Evolutionary conservation across 2,797 vertebrate genomes (phyloP), one percentile per base, ranked within the genome.

Genomic region (Bucorvus abyssinicus): DNA sequence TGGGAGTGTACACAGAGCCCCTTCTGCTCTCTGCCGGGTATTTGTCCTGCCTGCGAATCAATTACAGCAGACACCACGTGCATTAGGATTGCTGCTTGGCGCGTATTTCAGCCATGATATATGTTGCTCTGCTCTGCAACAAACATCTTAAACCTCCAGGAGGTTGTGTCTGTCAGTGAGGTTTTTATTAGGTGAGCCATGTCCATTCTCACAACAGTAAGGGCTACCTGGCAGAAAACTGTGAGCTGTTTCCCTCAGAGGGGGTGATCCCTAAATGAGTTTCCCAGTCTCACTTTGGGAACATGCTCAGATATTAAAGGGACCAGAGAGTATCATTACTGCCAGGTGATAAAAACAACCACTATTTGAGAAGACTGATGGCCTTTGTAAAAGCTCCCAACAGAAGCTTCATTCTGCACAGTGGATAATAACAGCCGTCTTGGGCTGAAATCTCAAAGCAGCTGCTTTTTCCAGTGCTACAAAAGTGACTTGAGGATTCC

Each of bases 1-100:
- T 18, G 17, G 94, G 94, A 96, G 90, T 93, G 89, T 13, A 65
- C 24, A n/a, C 83, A 92, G 94, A 96, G 94, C 92, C 96, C 88
- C 91, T 87, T 7, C 8, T 32, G 34, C 95, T 93, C 93, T 96
- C 96, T 84, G 8, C 91, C 5, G 45, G 93, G 96, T 83, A 94
- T 97, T 95, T 96, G 96, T 97, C 97, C 97, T 96, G 94, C 97
- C 80, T 90, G 95, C 27, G 45, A 98, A 97, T 97, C 96, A 97
- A 97, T 98, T 97, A 97, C 95, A 94, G 96, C 80, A 94, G 96
- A 96, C 95, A 96, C 84, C 23, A 19, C 29, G 49, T 75, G 67
- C 96, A 94, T 97, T 96, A 97, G 92, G 97, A 94, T 92, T 91
- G 93, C 81, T 97, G 96, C 96, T 97, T 91, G 97, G 95, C 59